Evolutionary conservation across 2,113 vertebrate species (phyloP).

Genomic region (Daboia siamensis): DNA sequence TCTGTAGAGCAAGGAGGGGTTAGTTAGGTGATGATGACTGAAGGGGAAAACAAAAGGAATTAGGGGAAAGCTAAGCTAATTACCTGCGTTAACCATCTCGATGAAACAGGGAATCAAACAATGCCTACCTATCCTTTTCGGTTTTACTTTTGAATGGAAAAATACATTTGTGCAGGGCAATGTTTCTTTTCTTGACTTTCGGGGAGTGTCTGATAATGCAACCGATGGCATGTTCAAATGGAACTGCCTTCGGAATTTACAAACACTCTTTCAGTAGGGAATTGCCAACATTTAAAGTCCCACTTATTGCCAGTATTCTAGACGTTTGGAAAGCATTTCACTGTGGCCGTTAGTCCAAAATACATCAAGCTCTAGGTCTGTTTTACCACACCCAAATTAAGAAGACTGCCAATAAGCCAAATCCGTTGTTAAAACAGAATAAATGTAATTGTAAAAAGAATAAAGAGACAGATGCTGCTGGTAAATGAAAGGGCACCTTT

Average conservation of each 20-base stretch:
- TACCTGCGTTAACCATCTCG: neutral
- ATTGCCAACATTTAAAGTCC: neutral
- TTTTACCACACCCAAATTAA: neutral
- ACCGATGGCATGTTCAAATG: neutral
- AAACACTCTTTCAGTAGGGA: neutral
- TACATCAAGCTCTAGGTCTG: neutral
- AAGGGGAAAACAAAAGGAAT: neutral
- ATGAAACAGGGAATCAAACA: neutral
- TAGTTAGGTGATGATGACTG: slow-evolving; percentile 3
- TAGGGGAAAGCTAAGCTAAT: neutral
- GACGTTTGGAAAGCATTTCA: neutral
- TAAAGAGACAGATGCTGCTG: neutral
- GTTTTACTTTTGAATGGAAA: neutral
- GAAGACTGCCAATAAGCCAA: neutral
- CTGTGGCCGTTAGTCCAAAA: neutral
- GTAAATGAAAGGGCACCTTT: neutral
- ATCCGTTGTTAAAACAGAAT: neutral
- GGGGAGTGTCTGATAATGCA: neutral
- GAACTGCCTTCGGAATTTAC: neutral
- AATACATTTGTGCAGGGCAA: no score
- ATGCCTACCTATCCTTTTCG: neutral
- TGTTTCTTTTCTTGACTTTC: neutral
- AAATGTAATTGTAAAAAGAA: neutral
- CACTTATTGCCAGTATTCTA: neutral
- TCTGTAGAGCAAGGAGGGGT: neutral